A percentile compares a stretch with the other conserved stretches of the same genome.
phyloP scores from a whole-genome alignment of 2,888 invertebrate genomes.

The Idaea aversata region DNA sequence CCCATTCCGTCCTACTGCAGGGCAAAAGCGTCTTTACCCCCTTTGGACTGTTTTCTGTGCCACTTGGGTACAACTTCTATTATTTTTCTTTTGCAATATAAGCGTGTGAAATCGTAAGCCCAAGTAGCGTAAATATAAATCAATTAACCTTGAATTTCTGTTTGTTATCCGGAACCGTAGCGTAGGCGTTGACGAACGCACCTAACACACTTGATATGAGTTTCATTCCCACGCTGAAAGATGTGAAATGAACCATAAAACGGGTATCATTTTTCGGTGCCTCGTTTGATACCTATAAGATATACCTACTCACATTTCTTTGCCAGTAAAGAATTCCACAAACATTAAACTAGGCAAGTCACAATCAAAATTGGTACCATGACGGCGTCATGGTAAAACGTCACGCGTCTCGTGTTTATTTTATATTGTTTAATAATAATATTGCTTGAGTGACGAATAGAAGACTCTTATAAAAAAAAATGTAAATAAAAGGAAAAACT shows the following conservation, averaged over 20 bases:
- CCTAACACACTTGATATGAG: not conserved
- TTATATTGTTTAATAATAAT: too few species aligned
- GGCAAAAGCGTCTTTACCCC: too few species aligned
- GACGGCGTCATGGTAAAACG: too few species aligned
- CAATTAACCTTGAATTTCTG: not conserved
- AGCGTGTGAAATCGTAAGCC: not conserved
- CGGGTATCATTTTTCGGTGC: not conserved
- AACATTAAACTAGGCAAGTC: not conserved
- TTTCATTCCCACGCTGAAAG: not conserved
- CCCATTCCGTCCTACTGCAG: too few species aligned
- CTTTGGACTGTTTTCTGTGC: not conserved
- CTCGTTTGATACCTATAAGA: not conserved
- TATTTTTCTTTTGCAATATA: not conserved
- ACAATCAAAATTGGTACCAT: too few species aligned
- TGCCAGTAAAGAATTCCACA: not conserved
- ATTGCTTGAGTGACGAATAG: too few species aligned
- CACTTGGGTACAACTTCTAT: not conserved
- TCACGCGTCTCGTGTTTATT: too few species aligned
- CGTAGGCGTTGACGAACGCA: not conserved
- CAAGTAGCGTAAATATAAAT: not conserved
- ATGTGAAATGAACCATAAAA: not conserved
- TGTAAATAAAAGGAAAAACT: too few species aligned
- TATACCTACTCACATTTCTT: not conserved
- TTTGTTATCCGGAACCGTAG: not conserved
- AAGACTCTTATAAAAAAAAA: too few species aligned